Evolutionary conservation across 1,140 invertebrate species (phyloP).

Genomic region (Pogonomyrmex barbatus): DNA sequence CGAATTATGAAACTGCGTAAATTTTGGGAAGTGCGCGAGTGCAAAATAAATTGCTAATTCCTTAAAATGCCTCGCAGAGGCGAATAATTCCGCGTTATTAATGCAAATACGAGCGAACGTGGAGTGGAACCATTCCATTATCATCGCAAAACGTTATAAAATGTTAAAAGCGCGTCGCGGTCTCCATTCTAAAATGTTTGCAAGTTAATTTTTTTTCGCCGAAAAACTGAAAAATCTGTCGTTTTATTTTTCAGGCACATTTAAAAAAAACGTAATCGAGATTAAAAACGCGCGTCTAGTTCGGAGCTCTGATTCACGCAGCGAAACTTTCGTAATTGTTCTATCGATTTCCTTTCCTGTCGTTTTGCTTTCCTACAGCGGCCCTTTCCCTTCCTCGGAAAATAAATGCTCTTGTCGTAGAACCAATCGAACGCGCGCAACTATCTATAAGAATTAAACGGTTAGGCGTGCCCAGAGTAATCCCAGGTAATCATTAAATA

Average conservation of each 20-base stretch:
- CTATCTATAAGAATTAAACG: conserved; percentile 75
- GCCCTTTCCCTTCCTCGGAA: conserved; percentile 49
- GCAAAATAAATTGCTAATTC: conserved; percentile 62
- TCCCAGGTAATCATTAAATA: neutral
- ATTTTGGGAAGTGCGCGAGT: conserved; percentile 44
- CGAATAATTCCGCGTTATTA: conserved; percentile 58
- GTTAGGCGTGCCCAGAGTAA: conserved; percentile 70
- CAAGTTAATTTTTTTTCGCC: conserved; percentile 41
- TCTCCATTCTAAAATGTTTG: conserved; percentile 41
- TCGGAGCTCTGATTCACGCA: conserved; percentile 30
- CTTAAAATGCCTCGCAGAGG: conserved; percentile 49
- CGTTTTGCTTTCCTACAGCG: neutral
- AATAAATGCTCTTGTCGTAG: conserved; percentile 72
- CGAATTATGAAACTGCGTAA: conserved; percentile 23
- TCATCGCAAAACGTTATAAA: conserved; percentile 50
- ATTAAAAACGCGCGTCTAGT: conserved; percentile 26
- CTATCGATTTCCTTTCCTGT: conserved; percentile 66
- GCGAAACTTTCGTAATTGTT: conserved; percentile 82
- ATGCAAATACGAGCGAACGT: conserved; percentile 47
- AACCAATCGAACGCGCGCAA: conserved; percentile 65
- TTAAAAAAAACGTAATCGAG: conserved; percentile 50
- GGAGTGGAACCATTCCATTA: conserved; percentile 53
- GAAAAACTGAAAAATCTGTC: conserved; percentile 27
- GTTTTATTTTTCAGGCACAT: conserved; percentile 17
- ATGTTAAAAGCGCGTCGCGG: conserved; percentile 32